Percentiles rank a stretch among this genome's conserved stretches.
Conservation (phyloP, 2,113 vertebrate genomes). For the Hiodon alosoides region DNA sequence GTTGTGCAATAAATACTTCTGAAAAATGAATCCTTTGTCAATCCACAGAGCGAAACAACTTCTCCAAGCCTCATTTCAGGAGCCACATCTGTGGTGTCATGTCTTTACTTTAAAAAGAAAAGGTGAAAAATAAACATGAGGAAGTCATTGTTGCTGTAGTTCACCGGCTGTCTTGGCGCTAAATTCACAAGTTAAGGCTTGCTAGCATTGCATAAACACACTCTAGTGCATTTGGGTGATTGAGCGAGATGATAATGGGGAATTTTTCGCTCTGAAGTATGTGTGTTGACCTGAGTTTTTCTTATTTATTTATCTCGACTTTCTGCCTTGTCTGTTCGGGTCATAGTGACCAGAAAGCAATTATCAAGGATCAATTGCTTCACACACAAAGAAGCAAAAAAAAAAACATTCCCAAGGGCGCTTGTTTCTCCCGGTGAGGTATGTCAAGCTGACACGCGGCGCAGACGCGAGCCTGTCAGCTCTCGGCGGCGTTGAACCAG, state of each 20-base stretch:
- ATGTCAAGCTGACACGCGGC: constrained; percentile 63
- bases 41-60: background rate
- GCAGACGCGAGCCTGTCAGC: no score
- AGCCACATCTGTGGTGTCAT: constrained; percentile 12
- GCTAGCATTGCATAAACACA: constrained; percentile 23
- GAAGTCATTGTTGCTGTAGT: background rate
- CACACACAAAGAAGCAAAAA: constrained; percentile 40
- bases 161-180: background rate
- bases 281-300: constrained; percentile 10
- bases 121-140: background rate
- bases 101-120: background rate
- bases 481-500: constrained; percentile 25
- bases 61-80: constrained; percentile 1
- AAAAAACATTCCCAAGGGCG: constrained; percentile 37
- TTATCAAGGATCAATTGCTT: constrained; percentile 53
- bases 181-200: constrained; percentile 24
- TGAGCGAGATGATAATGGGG: background rate
- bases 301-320: constrained; percentile 26
- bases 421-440: constrained; percentile 33
- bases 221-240: background rate
- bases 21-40: constrained; percentile 1
- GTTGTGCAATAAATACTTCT: no score
- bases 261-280: background rate
- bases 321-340: constrained; percentile 50
- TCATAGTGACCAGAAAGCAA: constrained; percentile 70